Evolutionary conservation across 1,140 invertebrate species (phyloP), one percentile per base, ranked within the genome.

Genomic region (Eupristina koningsbergeri): DNA sequence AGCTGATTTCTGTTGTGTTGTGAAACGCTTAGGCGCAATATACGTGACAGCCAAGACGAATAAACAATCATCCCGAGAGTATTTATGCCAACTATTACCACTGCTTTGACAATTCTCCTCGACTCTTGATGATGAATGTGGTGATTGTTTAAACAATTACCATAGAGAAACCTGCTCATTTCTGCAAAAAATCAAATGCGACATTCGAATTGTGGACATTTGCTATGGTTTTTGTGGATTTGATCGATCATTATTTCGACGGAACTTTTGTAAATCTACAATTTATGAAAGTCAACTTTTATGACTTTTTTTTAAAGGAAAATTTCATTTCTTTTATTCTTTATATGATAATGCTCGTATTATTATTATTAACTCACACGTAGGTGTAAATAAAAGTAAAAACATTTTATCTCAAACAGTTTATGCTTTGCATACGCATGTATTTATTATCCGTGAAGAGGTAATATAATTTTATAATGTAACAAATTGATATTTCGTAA

Each of bases 391-490:
- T 41, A 11, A 41, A 41, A 41, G 26, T 71, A 71, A 71, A n/a
- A 71, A 31, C 3, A 41, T 41, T 71, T 41, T 41, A 71, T 26
- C 41, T 71, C 11, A 41, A 71, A 39, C 1, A 71, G 41, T 71
- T 71, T 71, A 71, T 71, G 39, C 41, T 71, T 41, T 15, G 22
- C 36, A 26, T 71, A 41, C 3, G 36, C 36, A 9, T 41, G 22
- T n/a, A n/a, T 71, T 71, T 41, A 71, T 41, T 41, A n/a, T 71
- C 36, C 39, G 22, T n/a, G 39, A 41, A 41, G n/a, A 17, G 39
- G 22, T n/a, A 71, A 41, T 71, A 41, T 71, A 71, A 71, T 41
- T 71, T 71, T 41, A 71, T 41, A 71, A 71, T 71, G 67, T 31
- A 71, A 36, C 39, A 71, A 71, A n/a, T 71, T 26, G 31, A 41